Conservation (phyloP, 2,888 invertebrate genomes). For the Lysandra bellargus region DNA sequence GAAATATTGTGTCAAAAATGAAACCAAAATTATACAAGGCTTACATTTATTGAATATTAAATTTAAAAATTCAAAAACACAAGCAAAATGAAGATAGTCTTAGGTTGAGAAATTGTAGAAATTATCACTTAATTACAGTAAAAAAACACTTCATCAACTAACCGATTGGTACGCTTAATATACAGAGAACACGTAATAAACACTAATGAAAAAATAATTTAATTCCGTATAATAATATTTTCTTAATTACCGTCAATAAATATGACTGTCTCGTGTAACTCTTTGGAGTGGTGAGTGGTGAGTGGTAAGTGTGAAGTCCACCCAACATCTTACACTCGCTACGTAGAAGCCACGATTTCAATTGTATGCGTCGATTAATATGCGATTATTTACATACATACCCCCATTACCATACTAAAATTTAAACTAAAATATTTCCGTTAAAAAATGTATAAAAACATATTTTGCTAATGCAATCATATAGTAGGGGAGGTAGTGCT, state of each 20-base stretch:
- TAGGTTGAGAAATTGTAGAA: conserved; percentile 59
- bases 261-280: conserved; percentile 71
- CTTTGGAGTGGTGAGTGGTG: conserved; percentile 53
- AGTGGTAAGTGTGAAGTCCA: conserved; percentile 22
- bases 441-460: conserved; percentile 29
- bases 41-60: conserved; percentile 73
- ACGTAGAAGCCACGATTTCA: conserved; percentile 18
- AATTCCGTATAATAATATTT: conserved; percentile 67
- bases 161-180: conserved; percentile 68
- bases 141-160: conserved; percentile 60
- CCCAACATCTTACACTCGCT: conserved; percentile 12
- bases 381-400: conserved; percentile 20
- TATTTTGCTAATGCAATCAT: conserved; percentile 25
- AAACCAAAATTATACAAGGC: conserved; percentile 50
- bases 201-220: conserved; percentile 69
- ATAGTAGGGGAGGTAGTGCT: too few relatives aligned
- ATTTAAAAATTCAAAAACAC: conserved; percentile 58
- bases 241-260: conserved; percentile 73
- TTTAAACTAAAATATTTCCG: conserved; percentile 4
- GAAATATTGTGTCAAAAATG: conserved; percentile 41
- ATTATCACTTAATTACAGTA: conserved; percentile 57
- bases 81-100: conserved; percentile 59
- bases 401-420: conserved; percentile 36
- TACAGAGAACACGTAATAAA: conserved; percentile 68
- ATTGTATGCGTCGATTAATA: conserved; percentile 7